These are phyloP conservation scores for Diuraphis noxia DNA, from an alignment of 1,140 invertebrate genomes.

Conservation along the genomic window DNA sequence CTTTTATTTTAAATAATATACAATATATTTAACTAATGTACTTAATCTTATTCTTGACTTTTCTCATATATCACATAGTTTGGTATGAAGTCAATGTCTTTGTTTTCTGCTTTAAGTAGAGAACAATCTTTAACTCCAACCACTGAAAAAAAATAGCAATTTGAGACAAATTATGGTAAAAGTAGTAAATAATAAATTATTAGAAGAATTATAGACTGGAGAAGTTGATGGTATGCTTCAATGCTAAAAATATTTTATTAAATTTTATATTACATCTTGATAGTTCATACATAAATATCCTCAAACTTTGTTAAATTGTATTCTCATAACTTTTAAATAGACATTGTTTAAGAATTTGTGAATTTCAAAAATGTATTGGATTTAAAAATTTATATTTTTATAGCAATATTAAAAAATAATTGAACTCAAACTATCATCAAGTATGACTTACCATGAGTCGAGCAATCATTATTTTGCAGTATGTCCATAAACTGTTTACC, in stretches of 20 bases:
- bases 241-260: not conserved
- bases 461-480: not conserved
- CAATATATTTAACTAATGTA: not conserved
- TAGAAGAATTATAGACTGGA: not conserved
- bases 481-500: not conserved
- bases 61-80: conserved; percentile 32
- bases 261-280: not conserved
- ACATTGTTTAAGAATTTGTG: not conserved
- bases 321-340: not conserved
- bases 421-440: not conserved
- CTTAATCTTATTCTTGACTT: not conserved
- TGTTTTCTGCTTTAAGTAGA: not conserved
- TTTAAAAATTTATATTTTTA: not conserved
- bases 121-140: not conserved
- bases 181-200: no score
- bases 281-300: not conserved
- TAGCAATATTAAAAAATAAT: not conserved
- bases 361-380: not conserved
- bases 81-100: not conserved
- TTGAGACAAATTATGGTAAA: not conserved
- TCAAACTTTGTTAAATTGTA: not conserved
- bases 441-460: not conserved
- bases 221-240: not conserved
- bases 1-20: conserved; percentile 12
- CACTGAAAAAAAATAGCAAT: conserved; percentile 40